Percentiles rank a stretch among this genome's conserved stretches.
These are phyloP conservation scores for Nyctibius bracteatus DNA, from an alignment of 2,113 vertebrate species.

Conservation along the genomic window DNA sequence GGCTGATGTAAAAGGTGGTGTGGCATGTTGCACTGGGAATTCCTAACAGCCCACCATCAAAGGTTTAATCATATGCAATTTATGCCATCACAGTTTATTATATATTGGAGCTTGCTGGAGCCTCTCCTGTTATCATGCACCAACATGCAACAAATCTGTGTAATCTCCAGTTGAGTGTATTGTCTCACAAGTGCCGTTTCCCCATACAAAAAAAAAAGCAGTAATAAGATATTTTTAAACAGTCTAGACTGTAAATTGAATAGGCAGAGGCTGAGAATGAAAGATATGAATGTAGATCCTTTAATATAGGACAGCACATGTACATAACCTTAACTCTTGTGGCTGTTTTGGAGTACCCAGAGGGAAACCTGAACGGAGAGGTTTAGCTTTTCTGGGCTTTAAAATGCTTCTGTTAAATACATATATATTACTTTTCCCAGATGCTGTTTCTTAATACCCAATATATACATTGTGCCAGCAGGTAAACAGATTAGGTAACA, in stretches of 20 bases:
- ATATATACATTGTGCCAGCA: background rate
- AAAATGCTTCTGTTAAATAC: background rate
- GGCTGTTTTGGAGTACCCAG: background rate
- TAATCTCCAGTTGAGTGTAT: conserved; percentile 28
- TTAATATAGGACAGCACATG: background rate
- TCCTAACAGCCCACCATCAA: conserved; percentile 57
- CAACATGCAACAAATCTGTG: conserved; percentile 23
- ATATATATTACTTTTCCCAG: background rate
- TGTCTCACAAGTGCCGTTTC: conserved; percentile 52
- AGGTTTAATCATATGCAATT: conserved; percentile 55
- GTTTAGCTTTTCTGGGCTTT: background rate
- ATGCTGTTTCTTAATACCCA: background rate
- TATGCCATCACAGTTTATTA: conserved; percentile 38
- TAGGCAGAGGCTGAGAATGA: background rate
- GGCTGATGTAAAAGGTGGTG: background rate
- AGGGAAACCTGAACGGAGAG: background rate
- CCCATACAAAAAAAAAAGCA: background rate
- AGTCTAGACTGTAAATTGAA: conserved; percentile 53
- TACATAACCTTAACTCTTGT: background rate
- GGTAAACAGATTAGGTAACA: background rate
- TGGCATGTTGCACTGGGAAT: conserved; percentile 27
- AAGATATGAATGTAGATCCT: background rate
- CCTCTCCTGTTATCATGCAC: conserved; percentile 40
- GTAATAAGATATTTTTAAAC: conserved; percentile 25
- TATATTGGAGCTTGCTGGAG: conserved; percentile 24